Conservation (phyloP, 2,888 invertebrate genomes). For the Anodontia alba region DNA sequence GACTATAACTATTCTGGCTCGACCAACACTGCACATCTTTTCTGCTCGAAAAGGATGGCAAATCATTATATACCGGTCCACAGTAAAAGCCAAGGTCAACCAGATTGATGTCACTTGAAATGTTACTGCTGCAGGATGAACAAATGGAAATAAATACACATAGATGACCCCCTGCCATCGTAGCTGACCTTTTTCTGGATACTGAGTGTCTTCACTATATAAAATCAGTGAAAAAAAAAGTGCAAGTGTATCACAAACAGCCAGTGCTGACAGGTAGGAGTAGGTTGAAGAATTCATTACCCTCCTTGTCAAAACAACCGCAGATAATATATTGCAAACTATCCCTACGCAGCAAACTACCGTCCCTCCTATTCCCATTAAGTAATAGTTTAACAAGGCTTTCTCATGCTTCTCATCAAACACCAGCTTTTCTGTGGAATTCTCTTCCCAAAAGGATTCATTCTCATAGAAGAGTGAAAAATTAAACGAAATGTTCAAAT, state of each 20-base stretch:
- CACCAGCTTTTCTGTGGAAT: background rate
- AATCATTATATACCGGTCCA: conserved; percentile 85
- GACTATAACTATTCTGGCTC: conserved; percentile 79
- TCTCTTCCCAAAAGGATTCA: background rate
- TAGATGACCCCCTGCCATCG: conserved; percentile 68
- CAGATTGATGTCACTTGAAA: conserved; percentile 84
- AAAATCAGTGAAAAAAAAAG: conserved; percentile 78
- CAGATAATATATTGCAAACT: conserved; percentile 82
- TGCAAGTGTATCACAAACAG: conserved; percentile 83
- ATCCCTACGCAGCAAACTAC: conserved; percentile 82
- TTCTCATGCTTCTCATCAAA: conserved; percentile 53
- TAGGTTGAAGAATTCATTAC: conserved; percentile 83
- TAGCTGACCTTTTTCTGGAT: conserved; percentile 59
- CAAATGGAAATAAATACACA: conserved; percentile 80
- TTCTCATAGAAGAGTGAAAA: conserved; percentile 13
- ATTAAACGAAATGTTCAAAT: conserved; percentile 36
- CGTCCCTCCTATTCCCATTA: conserved; percentile 83
- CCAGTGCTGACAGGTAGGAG: conserved; percentile 82
- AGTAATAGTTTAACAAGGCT: conserved; percentile 77
- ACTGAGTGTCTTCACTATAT: conserved; percentile 76
- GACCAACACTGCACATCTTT: conserved; percentile 78
- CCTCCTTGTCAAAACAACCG: conserved; percentile 80
- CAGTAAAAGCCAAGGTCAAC: conserved; percentile 84
- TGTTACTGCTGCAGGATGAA: conserved; percentile 82
- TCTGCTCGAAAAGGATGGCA: conserved; percentile 84